Evolutionary conservation across 1,140 invertebrate genomes (phyloP).

Genomic region (Bombus waltoni): DNA sequence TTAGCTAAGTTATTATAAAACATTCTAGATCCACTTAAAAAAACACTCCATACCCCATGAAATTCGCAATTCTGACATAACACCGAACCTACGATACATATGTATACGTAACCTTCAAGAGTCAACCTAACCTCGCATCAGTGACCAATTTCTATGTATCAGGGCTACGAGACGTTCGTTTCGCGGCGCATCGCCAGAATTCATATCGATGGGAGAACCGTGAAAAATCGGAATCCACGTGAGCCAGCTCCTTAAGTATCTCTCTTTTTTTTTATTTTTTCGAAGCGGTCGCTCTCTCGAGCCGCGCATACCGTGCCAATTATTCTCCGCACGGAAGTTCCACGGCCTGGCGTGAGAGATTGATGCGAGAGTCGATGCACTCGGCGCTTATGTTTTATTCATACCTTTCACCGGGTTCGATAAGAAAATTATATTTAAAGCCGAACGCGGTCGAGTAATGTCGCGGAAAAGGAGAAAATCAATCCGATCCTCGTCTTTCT

Average conservation of each 20-base stretch:
- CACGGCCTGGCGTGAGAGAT: slow-evolving; percentile 55
- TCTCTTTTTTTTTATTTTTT: background rate
- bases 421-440: slow-evolving; percentile 68
- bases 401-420: slow-evolving; percentile 62
- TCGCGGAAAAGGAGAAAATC: slow-evolving; percentile 43
- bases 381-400: slow-evolving; percentile 55
- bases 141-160: slow-evolving; percentile 1
- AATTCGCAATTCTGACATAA: background rate
- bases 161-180: background rate
- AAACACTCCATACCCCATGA: background rate
- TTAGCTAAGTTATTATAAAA: background rate
- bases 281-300: slow-evolving; percentile 12
- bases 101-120: background rate
- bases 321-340: slow-evolving; percentile 61
- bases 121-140: background rate
- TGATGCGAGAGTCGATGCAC: slow-evolving; percentile 61
- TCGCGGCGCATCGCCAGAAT: background rate
- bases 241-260: background rate
- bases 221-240: slow-evolving; percentile 24
- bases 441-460: slow-evolving; percentile 43
- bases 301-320: slow-evolving; percentile 52
- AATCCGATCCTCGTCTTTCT: background rate
- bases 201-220: background rate
- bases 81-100: background rate
- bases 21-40: background rate